Evolutionary conservation across 2,888 invertebrate genomes (phyloP), one percentile per base, ranked within the genome.

Genomic region (Pseudoips prasinana): DNA sequence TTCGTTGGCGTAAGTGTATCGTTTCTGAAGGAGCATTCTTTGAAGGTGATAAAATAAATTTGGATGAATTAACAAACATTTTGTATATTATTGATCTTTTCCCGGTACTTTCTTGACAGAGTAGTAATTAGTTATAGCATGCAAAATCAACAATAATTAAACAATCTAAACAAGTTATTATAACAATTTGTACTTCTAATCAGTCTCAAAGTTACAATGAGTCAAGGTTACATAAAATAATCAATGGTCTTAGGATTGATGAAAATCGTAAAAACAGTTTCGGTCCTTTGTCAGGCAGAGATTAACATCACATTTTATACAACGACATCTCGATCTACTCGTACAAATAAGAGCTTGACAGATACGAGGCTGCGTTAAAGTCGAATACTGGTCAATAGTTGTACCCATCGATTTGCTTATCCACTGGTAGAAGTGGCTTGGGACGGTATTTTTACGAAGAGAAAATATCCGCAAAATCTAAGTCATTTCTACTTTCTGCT

Each of bases 61-160:
- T n/a, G n/a, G n/a, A n/a, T n/a, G n/a, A n/a, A n/a, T n/a, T n/a
- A n/a, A n/a, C n/a, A n/a, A n/a, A n/a, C n/a, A n/a, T n/a, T n/a
- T n/a, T n/a, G n/a, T n/a, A n/a, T n/a, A n/a, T n/a, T n/a, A n/a
- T n/a, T n/a, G n/a, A n/a, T n/a, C n/a, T n/a, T n/a, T n/a, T n/a
- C n/a, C n/a, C n/a, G n/a, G n/a, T n/a, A n/a, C n/a, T n/a, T n/a
- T n/a, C n/a, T n/a, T n/a, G n/a, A n/a, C n/a, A n/a, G n/a, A n/a
- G n/a, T n/a, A n/a, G n/a, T n/a, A n/a, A n/a, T n/a, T n/a, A n/a
- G n/a, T n/a, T n/a, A n/a, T n/a, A n/a, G n/a, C n/a, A 24, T 24
- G 24, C 24, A 24, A 24, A 24, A 24, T 24, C 24, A 24, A 24
- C 24, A 24, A 24, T 24, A 3, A 24, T 24, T 24, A 24, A 24